Evolutionary conservation across 2,888 invertebrate species (phyloP), one percentile per base, ranked within the genome.

Genomic region (Drosophila aldrichi): DNA sequence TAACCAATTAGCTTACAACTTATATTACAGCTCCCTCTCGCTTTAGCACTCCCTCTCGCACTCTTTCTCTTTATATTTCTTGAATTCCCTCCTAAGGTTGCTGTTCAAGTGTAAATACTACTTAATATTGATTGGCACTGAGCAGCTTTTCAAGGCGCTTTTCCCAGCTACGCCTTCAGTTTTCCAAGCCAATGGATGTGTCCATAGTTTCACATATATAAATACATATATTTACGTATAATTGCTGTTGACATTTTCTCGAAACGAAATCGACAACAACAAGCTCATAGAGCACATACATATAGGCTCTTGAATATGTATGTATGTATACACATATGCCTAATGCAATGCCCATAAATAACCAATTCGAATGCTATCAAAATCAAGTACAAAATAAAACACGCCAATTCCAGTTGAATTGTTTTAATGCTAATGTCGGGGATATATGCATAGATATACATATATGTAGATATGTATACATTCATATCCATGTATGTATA

Each of bases 361-460:
- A 58, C 44, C 54, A 29, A 60, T 48, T 48, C 63, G 63, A 70
- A 63, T 66, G 63, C 66, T 25, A 60, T 71, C 56, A 71, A 67
- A 70, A 85, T 82, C 86, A 88, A 84, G 88, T 84, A 84, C 83
- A 85, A 32, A 32, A 49, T 49, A 49, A 77, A 79, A 79, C 59
- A 64, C 64, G 70, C 20, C 25, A 49, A 70, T 67, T 73, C 40
- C 20, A 58, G 58, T 56, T 59, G 54, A 43, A 34, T 60, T 57
- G 58, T 34, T 43, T 60, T 55, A 65, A 60, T 65, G 65, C 44
- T 52, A 51, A 63, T 54, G 57, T 63, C 36, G 48, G 46, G 38
- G 22, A 56, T 20, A 43, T 32, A 43, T n/a, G n/a, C 22, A 56
- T 32, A 22, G 6, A 58, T 46, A 25, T 46, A 18, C 34, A 43